Conservation (phyloP, 1,140 invertebrate species). For the Lucilia cuprina region DNA sequence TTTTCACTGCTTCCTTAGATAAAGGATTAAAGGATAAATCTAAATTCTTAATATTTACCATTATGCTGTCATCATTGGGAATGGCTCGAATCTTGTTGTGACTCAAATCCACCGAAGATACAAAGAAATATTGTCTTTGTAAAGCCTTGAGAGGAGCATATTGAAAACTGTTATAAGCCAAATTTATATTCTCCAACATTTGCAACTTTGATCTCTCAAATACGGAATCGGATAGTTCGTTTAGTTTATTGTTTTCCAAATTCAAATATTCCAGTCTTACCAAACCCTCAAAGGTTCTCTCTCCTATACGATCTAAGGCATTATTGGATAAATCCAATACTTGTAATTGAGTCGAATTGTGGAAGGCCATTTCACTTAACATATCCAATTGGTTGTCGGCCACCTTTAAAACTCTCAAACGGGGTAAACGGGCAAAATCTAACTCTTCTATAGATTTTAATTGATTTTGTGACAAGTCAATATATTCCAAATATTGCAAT, state of each 20-base stretch:
- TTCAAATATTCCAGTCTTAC: slow-evolving; percentile 77
- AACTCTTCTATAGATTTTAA: slow-evolving; percentile 81
- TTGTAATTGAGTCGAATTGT: slow-evolving; percentile 89
- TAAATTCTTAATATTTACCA: slow-evolving; percentile 86
- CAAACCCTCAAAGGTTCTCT: slow-evolving; percentile 83
- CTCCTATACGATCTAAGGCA: slow-evolving; percentile 76
- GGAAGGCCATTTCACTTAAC: slow-evolving; percentile 85
- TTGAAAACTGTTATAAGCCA: slow-evolving; percentile 79
- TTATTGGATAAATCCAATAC: slow-evolving; percentile 79
- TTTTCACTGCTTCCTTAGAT: slow-evolving; percentile 73
- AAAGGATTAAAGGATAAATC: slow-evolving; percentile 88
- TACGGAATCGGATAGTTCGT: slow-evolving; percentile 80
- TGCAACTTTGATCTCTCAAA: slow-evolving; percentile 81
- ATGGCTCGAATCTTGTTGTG: slow-evolving; percentile 79
- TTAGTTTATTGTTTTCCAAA: slow-evolving; percentile 76
- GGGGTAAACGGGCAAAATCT: slow-evolving; percentile 81
- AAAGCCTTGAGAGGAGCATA: slow-evolving; percentile 79
- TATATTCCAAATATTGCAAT: slow-evolving; percentile 74
- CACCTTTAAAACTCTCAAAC: slow-evolving; percentile 73
- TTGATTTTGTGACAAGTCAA: slow-evolving; percentile 80
- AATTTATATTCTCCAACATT: slow-evolving; percentile 81
- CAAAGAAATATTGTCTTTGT: slow-evolving; percentile 82
- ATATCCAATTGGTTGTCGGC: slow-evolving; percentile 79
- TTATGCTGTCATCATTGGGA: slow-evolving; percentile 81
- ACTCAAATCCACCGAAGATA: slow-evolving; percentile 80